phyloP scores from a whole-genome alignment of 1,140 invertebrate species.

The Hyles euphorbiae region DNA sequence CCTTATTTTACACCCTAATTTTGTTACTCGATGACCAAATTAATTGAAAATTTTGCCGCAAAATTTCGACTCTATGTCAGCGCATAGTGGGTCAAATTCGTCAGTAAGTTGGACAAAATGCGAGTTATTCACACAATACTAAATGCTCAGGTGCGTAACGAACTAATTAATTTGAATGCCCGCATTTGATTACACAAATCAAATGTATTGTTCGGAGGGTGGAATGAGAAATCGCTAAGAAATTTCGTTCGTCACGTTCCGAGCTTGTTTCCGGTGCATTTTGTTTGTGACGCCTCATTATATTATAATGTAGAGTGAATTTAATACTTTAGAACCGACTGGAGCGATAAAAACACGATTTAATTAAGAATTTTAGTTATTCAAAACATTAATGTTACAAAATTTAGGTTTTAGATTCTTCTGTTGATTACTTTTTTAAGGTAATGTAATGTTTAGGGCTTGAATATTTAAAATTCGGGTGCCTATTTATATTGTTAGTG shows the following conservation, averaged over 20 bases:
- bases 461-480: no score
- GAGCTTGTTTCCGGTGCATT: slow-evolving; percentile 61
- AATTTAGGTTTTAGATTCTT: no score
- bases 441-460: no score
- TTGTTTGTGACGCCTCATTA: slow-evolving; percentile 58
- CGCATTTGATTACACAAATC: slow-evolving; percentile 75
- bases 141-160: slow-evolving; percentile 70
- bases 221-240: slow-evolving; percentile 74
- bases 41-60: slow-evolving; percentile 10
- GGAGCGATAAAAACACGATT: no score
- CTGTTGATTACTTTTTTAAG: no score
- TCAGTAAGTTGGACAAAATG: neutral
- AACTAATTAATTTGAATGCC: slow-evolving; percentile 73
- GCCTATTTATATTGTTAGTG: no score
- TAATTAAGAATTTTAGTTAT: no score
- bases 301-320: slow-evolving; percentile 22
- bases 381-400: no score
- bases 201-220: slow-evolving; percentile 65
- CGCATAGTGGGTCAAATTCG: neutral
- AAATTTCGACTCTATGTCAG: neutral
- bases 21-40: neutral
- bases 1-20: neutral
- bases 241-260: slow-evolving; percentile 71
- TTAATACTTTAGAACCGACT: no score
- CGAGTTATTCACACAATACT: slow-evolving; percentile 29